Conservation (phyloP, 2,888 invertebrate genomes). For the Cataglyphis altisquamis region DNA sequence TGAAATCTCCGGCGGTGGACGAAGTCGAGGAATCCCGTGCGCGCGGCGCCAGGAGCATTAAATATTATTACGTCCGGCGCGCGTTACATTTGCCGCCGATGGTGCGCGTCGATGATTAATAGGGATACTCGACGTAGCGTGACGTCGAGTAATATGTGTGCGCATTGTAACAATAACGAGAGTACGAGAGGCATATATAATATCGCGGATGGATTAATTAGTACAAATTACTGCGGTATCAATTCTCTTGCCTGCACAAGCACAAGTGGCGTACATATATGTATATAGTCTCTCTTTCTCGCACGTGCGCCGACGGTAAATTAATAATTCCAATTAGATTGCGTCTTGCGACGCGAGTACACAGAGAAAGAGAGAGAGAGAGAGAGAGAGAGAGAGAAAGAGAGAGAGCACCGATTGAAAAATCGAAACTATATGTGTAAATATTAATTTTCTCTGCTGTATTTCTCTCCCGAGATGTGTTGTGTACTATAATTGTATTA, state of each 20-base stretch:
- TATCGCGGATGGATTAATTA: constrained; percentile 53
- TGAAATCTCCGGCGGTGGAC: not conserved
- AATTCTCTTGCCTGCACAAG: constrained; percentile 53
- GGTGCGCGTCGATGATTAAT: constrained; percentile 50
- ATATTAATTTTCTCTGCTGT: constrained; percentile 40
- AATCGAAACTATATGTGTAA: constrained; percentile 45
- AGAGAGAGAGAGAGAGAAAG: not conserved
- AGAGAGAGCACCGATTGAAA: not conserved
- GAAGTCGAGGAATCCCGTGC: constrained; percentile 19
- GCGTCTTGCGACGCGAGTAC: constrained; percentile 22
- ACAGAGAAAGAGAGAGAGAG: too few relatives aligned
- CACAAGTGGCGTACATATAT: not conserved
- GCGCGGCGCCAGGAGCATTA: constrained; percentile 46
- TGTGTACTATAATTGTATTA: constrained; percentile 48
- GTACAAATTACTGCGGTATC: constrained; percentile 61
- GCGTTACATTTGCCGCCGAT: constrained; percentile 29
- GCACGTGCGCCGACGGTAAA: constrained; percentile 20
- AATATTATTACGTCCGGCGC: constrained; percentile 36
- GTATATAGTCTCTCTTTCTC: not conserved
- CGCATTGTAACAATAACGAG: constrained; percentile 47
- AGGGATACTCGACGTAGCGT: constrained; percentile 51
- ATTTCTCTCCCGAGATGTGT: constrained; percentile 28
- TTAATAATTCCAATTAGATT: constrained; percentile 37
- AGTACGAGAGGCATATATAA: constrained; percentile 39
- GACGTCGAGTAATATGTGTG: constrained; percentile 52